Evolutionary conservation across 2,797 vertebrate species (phyloP), one percentile per base, ranked within the genome.

Genomic region (Anguilla pacifica): DNA sequence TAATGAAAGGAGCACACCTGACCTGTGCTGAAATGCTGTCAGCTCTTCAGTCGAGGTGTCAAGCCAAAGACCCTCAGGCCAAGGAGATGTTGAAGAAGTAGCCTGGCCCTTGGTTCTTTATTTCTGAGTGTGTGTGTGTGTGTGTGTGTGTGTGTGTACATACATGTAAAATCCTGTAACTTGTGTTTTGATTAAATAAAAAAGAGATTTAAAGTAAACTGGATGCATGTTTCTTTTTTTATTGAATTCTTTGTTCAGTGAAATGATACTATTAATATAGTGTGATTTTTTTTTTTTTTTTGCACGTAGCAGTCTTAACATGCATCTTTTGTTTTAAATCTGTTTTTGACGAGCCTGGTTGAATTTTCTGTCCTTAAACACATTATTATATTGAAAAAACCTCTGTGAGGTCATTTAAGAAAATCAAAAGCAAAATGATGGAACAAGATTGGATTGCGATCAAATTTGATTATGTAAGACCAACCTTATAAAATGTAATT

Each of bases 1-100:
- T 98, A 91, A 96, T 98, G 96, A 98, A 98, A 90, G 96, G 96
- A 88, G 95, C 95, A 79, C 95, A 96, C 55, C 55, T 98, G 92
- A 97, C 96, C 0, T 89, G 91, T 85, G 2, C 49, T 0, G 97
- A 98, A 93, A 98, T 98, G 97, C 89, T 98, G 85, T 90, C 87
- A 1, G 95, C 95, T 0, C 93, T 98, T 88, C 94, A 94, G 84
- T 92, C 94, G 19, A 92, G 93, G 72, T 98, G 97, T 89, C 39
- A 0, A 0, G 93, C 94, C 74, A 98, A 98, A 93, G 96, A 97
- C 51, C 90, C 90, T 28, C 96, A 96, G 86, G 92, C 91, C 28
- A 96, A 95, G 91, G 84, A 93, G n/a, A 93, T 90, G 61, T 88
- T 10, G 22, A 96, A 95, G 90, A 96, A 96, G 91, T 96, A 94